Evolutionary conservation across 2,797 vertebrate genomes (phyloP).

Genomic region (Tangara arthus): DNA sequence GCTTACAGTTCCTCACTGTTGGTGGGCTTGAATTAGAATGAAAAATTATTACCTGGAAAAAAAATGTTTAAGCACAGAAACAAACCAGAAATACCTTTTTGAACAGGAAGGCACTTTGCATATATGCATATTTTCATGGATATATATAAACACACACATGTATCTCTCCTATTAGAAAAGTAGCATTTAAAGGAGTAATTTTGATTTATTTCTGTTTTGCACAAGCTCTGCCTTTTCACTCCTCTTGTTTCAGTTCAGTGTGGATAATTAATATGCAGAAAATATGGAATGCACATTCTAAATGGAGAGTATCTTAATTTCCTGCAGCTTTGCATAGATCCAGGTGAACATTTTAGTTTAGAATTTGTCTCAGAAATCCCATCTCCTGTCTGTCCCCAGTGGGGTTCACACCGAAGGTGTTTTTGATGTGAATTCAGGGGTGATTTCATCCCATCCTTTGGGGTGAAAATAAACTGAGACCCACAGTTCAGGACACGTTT

Average conservation of each 20-base stretch:
- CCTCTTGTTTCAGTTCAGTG: neutral
- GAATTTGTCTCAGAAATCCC: neutral
- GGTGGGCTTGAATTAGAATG: neutral
- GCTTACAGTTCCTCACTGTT: neutral
- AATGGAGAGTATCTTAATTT: neutral
- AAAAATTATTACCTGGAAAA: neutral
- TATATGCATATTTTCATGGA: neutral
- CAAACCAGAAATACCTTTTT: neutral
- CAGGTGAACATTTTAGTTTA: neutral
- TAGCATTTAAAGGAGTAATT: neutral
- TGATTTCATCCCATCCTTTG: neutral
- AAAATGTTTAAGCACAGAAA: neutral
- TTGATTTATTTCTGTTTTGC: neutral
- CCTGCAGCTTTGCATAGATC: neutral
- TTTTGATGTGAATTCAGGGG: neutral
- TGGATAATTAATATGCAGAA: neutral
- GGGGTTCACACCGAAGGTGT: neutral
- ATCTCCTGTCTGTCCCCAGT: neutral
- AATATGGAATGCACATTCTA: neutral
- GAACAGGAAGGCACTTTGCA: neutral
- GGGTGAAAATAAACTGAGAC: neutral
- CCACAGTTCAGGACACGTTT: neutral
- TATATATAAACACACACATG: fast-evolving
- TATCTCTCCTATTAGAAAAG: neutral
- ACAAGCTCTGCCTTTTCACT: neutral